Percentiles rank a stretch among this genome's conserved stretches.
These are phyloP conservation scores for Botia kubotai DNA, from an alignment of 2,797 vertebrate species.

Conservation along the genomic window DNA sequence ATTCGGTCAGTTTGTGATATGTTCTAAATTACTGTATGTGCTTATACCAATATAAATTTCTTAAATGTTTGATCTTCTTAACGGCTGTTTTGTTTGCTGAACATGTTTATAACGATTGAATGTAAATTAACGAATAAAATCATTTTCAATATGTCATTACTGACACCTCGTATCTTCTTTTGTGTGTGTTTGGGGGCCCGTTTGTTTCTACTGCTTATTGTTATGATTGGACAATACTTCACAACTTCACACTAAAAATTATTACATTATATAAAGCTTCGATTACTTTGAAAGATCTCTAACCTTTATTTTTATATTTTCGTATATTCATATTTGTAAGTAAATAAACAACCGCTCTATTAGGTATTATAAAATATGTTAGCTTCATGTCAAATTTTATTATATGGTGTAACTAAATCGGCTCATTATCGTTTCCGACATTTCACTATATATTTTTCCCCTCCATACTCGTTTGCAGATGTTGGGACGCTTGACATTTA, in stretches of 20 bases:
- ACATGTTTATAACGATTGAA: constrained; percentile 92
- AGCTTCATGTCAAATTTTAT: too few relatives aligned
- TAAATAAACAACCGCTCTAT: background rate
- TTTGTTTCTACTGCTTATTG: background rate
- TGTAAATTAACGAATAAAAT: constrained; percentile 97
- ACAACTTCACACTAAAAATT: background rate
- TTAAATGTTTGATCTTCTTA: constrained; percentile 93
- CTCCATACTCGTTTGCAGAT: constrained; percentile 10
- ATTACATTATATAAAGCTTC: too few relatives aligned
- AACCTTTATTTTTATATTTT: too few relatives aligned
- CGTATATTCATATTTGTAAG: background rate
- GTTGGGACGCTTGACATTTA: constrained; percentile 10
- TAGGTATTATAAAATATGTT: background rate
- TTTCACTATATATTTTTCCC: background rate
- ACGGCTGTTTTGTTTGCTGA: constrained; percentile 86
- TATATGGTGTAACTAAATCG: background rate
- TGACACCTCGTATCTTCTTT: constrained; percentile 52
- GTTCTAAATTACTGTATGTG: constrained; percentile 94
- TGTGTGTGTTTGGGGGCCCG: background rate
- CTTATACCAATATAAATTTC: constrained; percentile 92
- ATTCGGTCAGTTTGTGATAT: constrained; percentile 95
- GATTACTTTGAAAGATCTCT: too few relatives aligned
- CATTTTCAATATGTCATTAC: constrained; percentile 90
- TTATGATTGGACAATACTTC: too few relatives aligned
- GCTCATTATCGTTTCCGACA: background rate